Base-by-base conservation (phyloP, 1,140 invertebrate genomes). In the Magallana ariakensis region DNA sequence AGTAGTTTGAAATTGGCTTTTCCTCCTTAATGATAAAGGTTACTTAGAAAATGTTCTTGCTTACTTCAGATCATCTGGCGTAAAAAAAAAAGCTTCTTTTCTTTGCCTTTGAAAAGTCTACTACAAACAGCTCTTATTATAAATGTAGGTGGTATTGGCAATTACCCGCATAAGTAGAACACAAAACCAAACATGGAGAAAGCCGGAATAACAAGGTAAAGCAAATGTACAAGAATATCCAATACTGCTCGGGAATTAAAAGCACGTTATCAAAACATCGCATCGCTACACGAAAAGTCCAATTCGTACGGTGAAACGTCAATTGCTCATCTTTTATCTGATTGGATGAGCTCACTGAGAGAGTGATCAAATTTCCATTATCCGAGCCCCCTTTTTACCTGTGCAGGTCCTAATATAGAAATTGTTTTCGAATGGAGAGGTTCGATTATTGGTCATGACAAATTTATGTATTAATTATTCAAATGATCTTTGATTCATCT, bases 391-490 rank as follows among this genome's bases (percentile, higher is more conserved):
- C 22, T 75, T 46, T 22, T 75, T 26, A 75, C 66, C 66, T 75
- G 66, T 33, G 15, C 66, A 26, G 19, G 22, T 26, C 66, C 66
- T 26, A 75, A 75, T 75, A 75, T 75, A 75, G 66, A 75, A 75
- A 75, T 10, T 26, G 66, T 75, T 75, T 46, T 11, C 19, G 22
- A 22, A 11, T 75, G 66, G 66, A 75, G 22, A 26, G 22, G 9
- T 75, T 75, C 66, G 66, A 75, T 75, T 75, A 75, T 75, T 75
- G 66, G 66, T 75, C 22, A 11, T 9, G 22, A 26, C 66, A 26
- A 75, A 75, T 75, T 75, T 75, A 75, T 75, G 66, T 75, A 26
- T 75, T 26, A 75, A 75, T 75, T 75, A 75, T 75, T 75, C 66
- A 75, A 75, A 75, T 13, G 22, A 8, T 75, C 66, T 26, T 11